Conservation (phyloP, 2,113 vertebrate genomes). For the Hiodon alosoides region DNA sequence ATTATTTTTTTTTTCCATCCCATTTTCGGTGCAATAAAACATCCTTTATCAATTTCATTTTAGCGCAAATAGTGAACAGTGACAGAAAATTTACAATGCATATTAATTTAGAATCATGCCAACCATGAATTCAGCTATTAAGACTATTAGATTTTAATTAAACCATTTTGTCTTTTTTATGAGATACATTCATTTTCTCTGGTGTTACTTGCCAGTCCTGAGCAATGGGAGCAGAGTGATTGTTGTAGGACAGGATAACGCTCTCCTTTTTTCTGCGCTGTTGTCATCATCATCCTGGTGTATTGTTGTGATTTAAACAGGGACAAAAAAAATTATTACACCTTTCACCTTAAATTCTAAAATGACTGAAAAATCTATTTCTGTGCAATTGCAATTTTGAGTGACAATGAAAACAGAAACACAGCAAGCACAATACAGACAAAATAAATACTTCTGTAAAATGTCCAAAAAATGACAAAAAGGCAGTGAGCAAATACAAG, state of each 20-base stretch:
- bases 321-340: neutral
- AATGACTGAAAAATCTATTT: constrained; percentile 46
- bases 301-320: neutral
- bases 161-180: constrained; percentile 22
- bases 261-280: neutral
- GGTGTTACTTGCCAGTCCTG: neutral
- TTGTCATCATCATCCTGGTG: neutral
- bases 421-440: constrained; percentile 32
- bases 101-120: constrained; percentile 14
- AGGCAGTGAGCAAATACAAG: constrained; percentile 12
- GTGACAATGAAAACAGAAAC: constrained; percentile 32
- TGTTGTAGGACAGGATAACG: neutral
- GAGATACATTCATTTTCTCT: constrained; percentile 20
- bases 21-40: constrained; percentile 14
- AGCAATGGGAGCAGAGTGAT: neutral
- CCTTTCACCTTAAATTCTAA: neutral
- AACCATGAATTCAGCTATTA: constrained; percentile 17
- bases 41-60: constrained; percentile 19
- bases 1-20: neutral
- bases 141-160: constrained; percentile 22
- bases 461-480: constrained; percentile 30
- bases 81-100: neutral
- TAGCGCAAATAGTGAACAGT: neutral
- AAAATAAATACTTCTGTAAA: constrained; percentile 33
- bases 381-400: constrained; percentile 28